phyloP scores from a whole-genome alignment of 2,888 invertebrate species.

The Pristionchus maxplancki region DNA sequence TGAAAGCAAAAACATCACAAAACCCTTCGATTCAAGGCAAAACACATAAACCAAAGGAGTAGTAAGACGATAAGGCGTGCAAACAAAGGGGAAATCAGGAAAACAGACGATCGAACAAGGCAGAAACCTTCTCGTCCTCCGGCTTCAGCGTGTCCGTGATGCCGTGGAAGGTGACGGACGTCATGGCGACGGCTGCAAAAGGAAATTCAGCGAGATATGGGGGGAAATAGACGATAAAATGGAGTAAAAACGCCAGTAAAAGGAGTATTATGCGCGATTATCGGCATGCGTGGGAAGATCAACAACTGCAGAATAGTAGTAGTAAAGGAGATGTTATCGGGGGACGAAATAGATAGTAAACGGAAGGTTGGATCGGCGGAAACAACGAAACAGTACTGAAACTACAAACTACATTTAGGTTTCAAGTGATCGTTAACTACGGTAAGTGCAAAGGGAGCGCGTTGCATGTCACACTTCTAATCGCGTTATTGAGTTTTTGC shows the following conservation, averaged over 20 bases:
- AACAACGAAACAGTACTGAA: not conserved
- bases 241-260: not conserved
- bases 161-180: slow-evolving; percentile 58
- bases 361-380: not conserved
- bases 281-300: not conserved
- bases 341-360: not conserved
- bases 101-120: not conserved
- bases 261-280: not conserved
- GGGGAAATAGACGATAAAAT: not conserved
- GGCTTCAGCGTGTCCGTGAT: slow-evolving; percentile 57
- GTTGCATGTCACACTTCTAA: not conserved
- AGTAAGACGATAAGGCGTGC: not conserved
- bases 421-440: not conserved
- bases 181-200: slow-evolving; percentile 49
- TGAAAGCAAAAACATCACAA: not conserved
- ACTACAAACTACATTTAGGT: not conserved
- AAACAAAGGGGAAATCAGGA: not conserved
- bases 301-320: not conserved
- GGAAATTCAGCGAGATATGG: not conserved
- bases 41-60: not conserved
- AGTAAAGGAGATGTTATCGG: not conserved
- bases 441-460: not conserved
- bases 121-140: slow-evolving; percentile 56
- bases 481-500: too few species aligned
- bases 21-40: not conserved